These are phyloP conservation scores for Limenitis arthemis DNA, from an alignment of 2,888 invertebrate genomes.

Conservation along the genomic window DNA sequence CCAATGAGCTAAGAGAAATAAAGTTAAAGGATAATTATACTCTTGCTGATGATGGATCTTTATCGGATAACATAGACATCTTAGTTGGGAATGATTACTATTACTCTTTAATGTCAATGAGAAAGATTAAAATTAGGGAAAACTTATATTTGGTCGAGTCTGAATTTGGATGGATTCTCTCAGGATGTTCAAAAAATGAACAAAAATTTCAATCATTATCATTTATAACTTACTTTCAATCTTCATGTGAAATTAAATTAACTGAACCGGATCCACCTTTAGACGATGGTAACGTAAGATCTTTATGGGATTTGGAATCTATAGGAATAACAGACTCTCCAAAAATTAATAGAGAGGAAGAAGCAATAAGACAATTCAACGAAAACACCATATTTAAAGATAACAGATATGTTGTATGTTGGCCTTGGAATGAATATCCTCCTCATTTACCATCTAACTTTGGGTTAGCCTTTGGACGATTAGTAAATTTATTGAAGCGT, in stretches of 20 bases:
- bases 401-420: slow-evolving; percentile 18
- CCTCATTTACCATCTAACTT: slow-evolving; percentile 17
- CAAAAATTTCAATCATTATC: not conserved
- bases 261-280: slow-evolving; percentile 21
- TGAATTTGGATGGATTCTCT: slow-evolving; percentile 23
- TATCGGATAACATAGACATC: slow-evolving; percentile 15
- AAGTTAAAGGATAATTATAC: not conserved
- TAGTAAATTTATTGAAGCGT: slow-evolving; percentile 11
- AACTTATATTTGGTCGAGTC: slow-evolving; percentile 22
- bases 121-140: slow-evolving; percentile 13
- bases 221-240: not conserved
- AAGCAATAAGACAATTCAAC: slow-evolving; percentile 3
- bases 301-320: slow-evolving; percentile 25
- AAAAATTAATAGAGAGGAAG: slow-evolving; percentile 10
- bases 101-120: slow-evolving; percentile 13
- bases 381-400: slow-evolving; percentile 9
- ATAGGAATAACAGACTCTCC: slow-evolving; percentile 28
- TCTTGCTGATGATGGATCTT: slow-evolving; percentile 20
- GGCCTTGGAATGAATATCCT: slow-evolving; percentile 22
- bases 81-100: slow-evolving; percentile 26
- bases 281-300: slow-evolving; percentile 6
- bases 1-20: not conserved
- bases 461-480: slow-evolving; percentile 16
- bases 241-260: slow-evolving; percentile 1
- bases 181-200: slow-evolving; percentile 6